phyloP scores from a whole-genome alignment of 2,888 invertebrate genomes.

The Dicyrtoma fusca region DNA sequence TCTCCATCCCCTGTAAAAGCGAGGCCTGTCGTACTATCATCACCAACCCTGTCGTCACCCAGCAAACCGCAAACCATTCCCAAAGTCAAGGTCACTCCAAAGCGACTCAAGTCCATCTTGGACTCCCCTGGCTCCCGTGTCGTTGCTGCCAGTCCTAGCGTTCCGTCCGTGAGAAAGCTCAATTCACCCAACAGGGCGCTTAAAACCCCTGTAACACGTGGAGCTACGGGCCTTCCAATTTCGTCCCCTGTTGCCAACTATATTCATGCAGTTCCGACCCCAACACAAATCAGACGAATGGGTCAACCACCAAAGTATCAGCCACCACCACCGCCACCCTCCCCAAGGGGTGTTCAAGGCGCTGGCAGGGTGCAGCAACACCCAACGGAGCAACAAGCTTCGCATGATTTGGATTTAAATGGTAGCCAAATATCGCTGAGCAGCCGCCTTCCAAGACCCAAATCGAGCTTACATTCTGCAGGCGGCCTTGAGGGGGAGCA shows the following conservation, averaged over 20 bases:
- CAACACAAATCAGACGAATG: slow-evolving; percentile 20
- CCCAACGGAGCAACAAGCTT: not conserved
- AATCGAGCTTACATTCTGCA: not conserved
- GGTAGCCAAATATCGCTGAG: not conserved
- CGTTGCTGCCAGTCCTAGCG: no score
- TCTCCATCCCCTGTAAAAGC: not conserved
- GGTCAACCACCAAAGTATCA: not conserved
- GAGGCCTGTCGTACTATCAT: not conserved
- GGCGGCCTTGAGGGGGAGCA: not conserved
- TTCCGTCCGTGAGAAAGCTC: not conserved
- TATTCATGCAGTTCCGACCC: slow-evolving; percentile 45
- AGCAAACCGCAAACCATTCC: slow-evolving; percentile 26
- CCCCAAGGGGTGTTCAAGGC: no score
- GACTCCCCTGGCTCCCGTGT: slow-evolving; percentile 25
- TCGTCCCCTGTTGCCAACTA: slow-evolving; percentile 46
- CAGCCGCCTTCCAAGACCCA: slow-evolving; percentile 11
- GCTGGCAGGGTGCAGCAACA: no score
- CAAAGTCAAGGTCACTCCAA: not conserved
- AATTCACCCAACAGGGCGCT: slow-evolving; percentile 8
- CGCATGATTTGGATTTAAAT: not conserved
- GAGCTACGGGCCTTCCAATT: slow-evolving; percentile 34
- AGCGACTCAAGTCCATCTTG: slow-evolving; percentile 18
- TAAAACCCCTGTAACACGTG: not conserved
- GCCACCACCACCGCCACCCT: not conserved
- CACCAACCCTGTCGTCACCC: not conserved